Evolutionary conservation across 2,888 invertebrate genomes (phyloP), one percentile per base, ranked within the genome.

Genomic region (Listrodromus nycthemerus): DNA sequence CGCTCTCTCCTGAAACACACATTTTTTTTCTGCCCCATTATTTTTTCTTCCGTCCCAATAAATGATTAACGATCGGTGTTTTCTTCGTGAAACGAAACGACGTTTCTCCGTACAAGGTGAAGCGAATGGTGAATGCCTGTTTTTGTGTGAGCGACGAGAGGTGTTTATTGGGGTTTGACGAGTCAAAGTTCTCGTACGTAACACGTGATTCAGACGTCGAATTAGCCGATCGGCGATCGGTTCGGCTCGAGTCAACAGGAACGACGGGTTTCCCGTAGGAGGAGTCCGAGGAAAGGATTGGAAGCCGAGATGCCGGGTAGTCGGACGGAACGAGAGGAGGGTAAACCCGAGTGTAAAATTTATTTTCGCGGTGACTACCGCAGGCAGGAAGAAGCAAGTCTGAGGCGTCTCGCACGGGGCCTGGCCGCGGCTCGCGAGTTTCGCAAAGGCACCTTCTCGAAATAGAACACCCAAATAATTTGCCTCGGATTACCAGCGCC

Each of bases 381-480:
- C 84, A 85, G 86, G 87, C 86, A 74, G 85, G 87, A 87, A 86
- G 80, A 83, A 84, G 69, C 83, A 81, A 75, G 73, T 67, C 80
- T 81, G 79, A 76, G 55, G 85, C 87, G 87, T 82, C 84, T 85
- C 86, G 87, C 84, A 74, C 78, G 88, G 86, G 89, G 84, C 87
- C 89, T 90, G 90, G 90, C 89, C 76, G 89, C 89, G 90, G 89
- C 89, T 89, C 87, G 90, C 88, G 89, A 90, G 91, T 93, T 93
- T 93, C 92, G 93, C 93, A 93, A 93, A 93, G 92, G 93, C 93
- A 93, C 93, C 92, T 93, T 93, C 93, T 93, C 91, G 90, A 93
- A 93, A 93, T 93, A 93, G 93, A 93, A 92, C 93, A 91, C 93
- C 93, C 92, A 93, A 93, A 93, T 93, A 93, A 93, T 93, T 93